Conservation (phyloP, 2,797 vertebrate species). For the Liparis tanakae region DNA sequence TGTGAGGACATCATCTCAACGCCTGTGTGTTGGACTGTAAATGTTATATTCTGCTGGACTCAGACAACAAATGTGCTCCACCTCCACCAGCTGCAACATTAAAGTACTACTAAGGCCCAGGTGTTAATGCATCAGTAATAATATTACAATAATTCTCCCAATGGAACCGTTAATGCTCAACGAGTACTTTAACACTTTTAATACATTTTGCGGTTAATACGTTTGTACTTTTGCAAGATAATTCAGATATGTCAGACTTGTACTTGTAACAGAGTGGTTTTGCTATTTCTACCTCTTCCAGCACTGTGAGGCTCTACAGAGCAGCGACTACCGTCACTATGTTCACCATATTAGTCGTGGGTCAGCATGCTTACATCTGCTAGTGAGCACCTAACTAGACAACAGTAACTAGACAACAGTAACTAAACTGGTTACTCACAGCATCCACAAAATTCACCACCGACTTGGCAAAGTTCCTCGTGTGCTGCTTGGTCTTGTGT, state of each 20-base stretch:
- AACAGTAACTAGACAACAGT: slow-evolving; percentile 10
- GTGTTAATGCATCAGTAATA: background rate
- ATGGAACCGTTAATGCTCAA: background rate
- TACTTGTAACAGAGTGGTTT: background rate
- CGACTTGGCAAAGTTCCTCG: slow-evolving; percentile 95
- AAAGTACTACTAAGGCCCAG: background rate
- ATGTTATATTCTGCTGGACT: slow-evolving; percentile 2
- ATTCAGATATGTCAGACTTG: background rate
- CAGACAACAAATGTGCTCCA: slow-evolving; percentile 9
- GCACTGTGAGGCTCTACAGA: background rate
- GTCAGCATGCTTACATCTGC: background rate
- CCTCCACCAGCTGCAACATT: background rate
- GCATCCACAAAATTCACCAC: slow-evolving; percentile 97
- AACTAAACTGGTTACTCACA: slow-evolving; percentile 87
- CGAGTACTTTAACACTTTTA: background rate
- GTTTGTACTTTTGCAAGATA: background rate
- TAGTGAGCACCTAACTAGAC: background rate
- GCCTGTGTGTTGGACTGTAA: background rate
- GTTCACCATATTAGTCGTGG: background rate
- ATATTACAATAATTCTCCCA: background rate
- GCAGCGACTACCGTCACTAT: background rate
- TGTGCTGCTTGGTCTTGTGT: slow-evolving; percentile 89
- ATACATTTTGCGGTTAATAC: background rate
- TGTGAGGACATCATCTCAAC: background rate
- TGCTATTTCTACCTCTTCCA: background rate